These are phyloP conservation scores for Drosophila kepulauana DNA, from an alignment of 1,140 invertebrate species.

Conservation along the genomic window DNA sequence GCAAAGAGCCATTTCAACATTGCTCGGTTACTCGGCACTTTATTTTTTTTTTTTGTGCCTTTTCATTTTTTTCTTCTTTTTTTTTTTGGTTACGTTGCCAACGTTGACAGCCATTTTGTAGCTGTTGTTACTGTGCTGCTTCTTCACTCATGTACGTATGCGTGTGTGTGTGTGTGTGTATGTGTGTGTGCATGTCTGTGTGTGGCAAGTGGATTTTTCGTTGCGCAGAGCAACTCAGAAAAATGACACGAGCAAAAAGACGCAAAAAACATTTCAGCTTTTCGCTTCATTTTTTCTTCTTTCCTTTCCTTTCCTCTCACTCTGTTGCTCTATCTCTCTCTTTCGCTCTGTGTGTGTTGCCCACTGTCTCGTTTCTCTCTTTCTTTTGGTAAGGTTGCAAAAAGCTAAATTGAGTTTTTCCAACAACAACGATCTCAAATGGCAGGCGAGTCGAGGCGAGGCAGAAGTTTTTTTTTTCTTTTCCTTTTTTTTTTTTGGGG, in stretches of 20 bases:
- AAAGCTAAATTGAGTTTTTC: constrained; percentile 82
- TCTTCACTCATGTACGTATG: not conserved
- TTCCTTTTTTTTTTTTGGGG: not conserved
- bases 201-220: constrained; percentile 66
- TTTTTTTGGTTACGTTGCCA: constrained; percentile 31
- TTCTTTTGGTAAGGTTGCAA: constrained; percentile 73
- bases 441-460: constrained; percentile 6
- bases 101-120: constrained; percentile 69
- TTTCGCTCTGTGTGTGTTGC: not conserved
- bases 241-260: constrained; percentile 67
- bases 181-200: constrained; percentile 20
- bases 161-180: not conserved
- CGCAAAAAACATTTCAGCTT: constrained; percentile 44
- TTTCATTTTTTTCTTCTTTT: constrained; percentile 5
- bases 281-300: constrained; percentile 53
- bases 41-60: constrained; percentile 13
- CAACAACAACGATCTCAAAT: constrained; percentile 71
- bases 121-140: constrained; percentile 39
- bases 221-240: constrained; percentile 62
- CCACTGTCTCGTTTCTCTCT: not conserved
- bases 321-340: constrained; percentile 4
- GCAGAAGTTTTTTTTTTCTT: not conserved
- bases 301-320: constrained; percentile 23
- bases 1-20: constrained; percentile 34
- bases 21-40: constrained; percentile 29